Evolutionary conservation across 2,888 invertebrate species (phyloP).

Genomic region (Athetis lepigone): DNA sequence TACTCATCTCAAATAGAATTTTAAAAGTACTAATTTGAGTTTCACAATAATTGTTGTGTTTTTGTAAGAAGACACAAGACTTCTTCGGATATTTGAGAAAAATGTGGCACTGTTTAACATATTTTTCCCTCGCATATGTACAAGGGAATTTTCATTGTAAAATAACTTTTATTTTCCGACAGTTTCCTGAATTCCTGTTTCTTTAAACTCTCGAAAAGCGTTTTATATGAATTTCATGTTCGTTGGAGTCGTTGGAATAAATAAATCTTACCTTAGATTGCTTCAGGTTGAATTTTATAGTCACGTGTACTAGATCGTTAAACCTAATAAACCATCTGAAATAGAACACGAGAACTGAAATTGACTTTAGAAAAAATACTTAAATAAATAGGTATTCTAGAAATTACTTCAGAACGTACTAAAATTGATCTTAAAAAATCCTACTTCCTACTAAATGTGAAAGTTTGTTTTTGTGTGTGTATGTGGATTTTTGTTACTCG

Average conservation of each 20-base stretch:
- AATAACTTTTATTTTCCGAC: conserved; percentile 12
- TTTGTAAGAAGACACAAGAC: too few species aligned
- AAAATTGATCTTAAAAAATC: too few species aligned
- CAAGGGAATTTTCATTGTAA: conserved; percentile 15
- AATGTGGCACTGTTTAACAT: background rate
- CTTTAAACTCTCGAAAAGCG: background rate
- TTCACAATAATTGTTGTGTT: too few species aligned
- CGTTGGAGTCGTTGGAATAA: conserved; percentile 1
- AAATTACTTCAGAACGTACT: too few species aligned
- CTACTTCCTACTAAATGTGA: too few species aligned
- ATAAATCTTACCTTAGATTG: conserved; percentile 11
- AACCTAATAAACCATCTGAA: background rate
- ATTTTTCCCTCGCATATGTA: conserved; percentile 1
- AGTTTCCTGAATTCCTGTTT: conserved; percentile 6
- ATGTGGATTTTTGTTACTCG: too few species aligned
- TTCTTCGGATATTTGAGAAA: background rate
- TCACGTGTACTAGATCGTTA: background rate
- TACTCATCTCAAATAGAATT: too few species aligned
- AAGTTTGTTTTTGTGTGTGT: too few species aligned
- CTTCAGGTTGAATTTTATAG: background rate
- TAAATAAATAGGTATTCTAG: too few species aligned
- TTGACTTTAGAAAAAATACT: background rate
- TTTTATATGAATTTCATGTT: conserved; percentile 26
- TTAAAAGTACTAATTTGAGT: too few species aligned
- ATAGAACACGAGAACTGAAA: background rate